These are phyloP conservation scores for Euwallacea similis DNA, from an alignment of 1,140 invertebrate genomes.

Conservation along the genomic window DNA sequence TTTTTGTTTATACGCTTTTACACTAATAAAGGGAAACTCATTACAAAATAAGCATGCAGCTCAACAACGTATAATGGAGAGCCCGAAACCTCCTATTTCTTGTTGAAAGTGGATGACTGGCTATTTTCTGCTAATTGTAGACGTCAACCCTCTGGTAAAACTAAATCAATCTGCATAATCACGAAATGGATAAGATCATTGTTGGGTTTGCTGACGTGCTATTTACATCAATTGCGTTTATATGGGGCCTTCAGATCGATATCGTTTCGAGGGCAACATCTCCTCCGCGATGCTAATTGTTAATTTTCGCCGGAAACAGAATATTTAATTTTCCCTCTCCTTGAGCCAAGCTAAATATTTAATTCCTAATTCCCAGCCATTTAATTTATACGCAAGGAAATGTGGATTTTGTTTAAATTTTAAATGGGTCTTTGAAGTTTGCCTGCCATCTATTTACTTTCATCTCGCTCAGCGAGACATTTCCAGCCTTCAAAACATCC, in stretches of 20 bases:
- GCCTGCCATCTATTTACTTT: conserved; percentile 3
- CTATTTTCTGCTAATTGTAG: conserved; percentile 1
- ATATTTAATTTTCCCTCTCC: conserved; percentile 5
- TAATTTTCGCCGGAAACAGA: neutral
- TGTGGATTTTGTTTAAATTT: conserved; percentile 11
- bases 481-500: neutral
- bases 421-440: conserved; percentile 11
- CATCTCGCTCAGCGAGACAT: neutral
- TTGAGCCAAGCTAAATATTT: conserved; percentile 8
- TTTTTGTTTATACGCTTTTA: neutral
- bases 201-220: too few relatives aligned
- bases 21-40: conserved; percentile 1
- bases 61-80: conserved; percentile 3
- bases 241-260: too few relatives aligned
- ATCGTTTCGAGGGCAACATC: too few relatives aligned
- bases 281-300: neutral
- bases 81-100: neutral
- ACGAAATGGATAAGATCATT: neutral
- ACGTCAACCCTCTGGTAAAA: conserved; percentile 1
- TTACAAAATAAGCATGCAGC: conserved; percentile 4
- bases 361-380: conserved; percentile 11
- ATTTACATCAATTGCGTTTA: too few relatives aligned
- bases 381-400: conserved; percentile 14
- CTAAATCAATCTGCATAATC: conserved; percentile 4
- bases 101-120: conserved; percentile 2